Evolutionary conservation across 2,797 vertebrate species (phyloP).

Genomic region (Pangasius djambal): DNA sequence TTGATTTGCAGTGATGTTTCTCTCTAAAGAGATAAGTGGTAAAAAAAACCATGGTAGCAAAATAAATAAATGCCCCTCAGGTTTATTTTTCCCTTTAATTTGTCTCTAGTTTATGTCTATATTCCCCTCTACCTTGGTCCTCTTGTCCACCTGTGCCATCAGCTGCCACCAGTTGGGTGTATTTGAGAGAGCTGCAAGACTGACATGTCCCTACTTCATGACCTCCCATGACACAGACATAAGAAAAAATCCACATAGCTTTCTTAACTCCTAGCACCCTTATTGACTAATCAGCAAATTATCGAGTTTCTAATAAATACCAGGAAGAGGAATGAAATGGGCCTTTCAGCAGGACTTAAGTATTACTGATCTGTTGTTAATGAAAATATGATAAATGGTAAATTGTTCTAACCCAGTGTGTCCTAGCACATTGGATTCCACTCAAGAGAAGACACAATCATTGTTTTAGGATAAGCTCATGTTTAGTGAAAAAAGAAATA

Average conservation of each 20-base stretch:
- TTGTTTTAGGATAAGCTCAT: neutral
- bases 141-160: constrained; percentile 61
- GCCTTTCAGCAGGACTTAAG: neutral
- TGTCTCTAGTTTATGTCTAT: neutral
- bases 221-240: constrained; percentile 55
- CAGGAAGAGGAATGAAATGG: neutral
- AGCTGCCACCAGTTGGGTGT: constrained; percentile 65
- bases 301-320: neutral
- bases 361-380: neutral
- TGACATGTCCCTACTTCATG: constrained; percentile 50
- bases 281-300: neutral
- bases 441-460: neutral
- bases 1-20: neutral
- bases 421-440: neutral
- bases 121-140: neutral
- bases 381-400: neutral
- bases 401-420: neutral
- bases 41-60: neutral
- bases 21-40: neutral
- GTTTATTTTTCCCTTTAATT: neutral
- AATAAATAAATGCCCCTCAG: neutral
- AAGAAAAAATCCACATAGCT: constrained; percentile 38
- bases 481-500: neutral
- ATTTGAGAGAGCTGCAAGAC: constrained; percentile 53
- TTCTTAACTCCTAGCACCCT: constrained; percentile 1